These are phyloP conservation scores for Yponomeuta cagnagella DNA, from an alignment of 2,888 invertebrate species.

Conservation along the genomic window DNA sequence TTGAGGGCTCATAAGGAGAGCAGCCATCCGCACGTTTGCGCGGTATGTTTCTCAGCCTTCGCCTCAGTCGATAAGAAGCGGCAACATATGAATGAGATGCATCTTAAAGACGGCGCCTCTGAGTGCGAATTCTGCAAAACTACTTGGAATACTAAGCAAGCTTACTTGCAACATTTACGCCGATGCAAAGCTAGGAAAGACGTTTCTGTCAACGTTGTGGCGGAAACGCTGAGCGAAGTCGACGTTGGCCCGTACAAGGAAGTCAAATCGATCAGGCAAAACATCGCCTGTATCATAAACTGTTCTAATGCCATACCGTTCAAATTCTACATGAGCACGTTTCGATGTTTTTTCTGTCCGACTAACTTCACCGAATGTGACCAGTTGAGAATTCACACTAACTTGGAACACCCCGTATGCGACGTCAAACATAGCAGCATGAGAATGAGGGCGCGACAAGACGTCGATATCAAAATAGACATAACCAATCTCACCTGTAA, in stretches of 20 bases:
- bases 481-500: constrained; percentile 44
- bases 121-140: constrained; percentile 50
- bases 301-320: constrained; percentile 38
- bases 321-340: constrained; percentile 43
- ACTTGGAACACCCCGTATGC: constrained; percentile 46
- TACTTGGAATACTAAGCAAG: constrained; percentile 42
- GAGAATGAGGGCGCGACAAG: constrained; percentile 43
- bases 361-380: constrained; percentile 49
- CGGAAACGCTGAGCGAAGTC: neutral
- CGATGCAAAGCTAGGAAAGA: constrained; percentile 31
- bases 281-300: constrained; percentile 43
- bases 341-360: constrained; percentile 59
- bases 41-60: constrained; percentile 49
- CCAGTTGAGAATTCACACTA: constrained; percentile 47
- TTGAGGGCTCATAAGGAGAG: constrained; percentile 44
- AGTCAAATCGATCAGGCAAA: constrained; percentile 38
- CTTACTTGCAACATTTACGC: constrained; percentile 46
- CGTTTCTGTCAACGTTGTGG: neutral
- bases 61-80: constrained; percentile 39
- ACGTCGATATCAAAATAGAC: constrained; percentile 56
- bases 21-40: constrained; percentile 47
- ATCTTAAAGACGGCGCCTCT: constrained; percentile 31
- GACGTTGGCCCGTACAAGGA: neutral
- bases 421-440: constrained; percentile 46
- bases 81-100: constrained; percentile 49